A percentile compares a stretch with the other conserved stretches of the same genome.
These are phyloP conservation scores for Hypolimnas misippus DNA, from an alignment of 2,888 invertebrate genomes.

Conservation along the genomic window DNA sequence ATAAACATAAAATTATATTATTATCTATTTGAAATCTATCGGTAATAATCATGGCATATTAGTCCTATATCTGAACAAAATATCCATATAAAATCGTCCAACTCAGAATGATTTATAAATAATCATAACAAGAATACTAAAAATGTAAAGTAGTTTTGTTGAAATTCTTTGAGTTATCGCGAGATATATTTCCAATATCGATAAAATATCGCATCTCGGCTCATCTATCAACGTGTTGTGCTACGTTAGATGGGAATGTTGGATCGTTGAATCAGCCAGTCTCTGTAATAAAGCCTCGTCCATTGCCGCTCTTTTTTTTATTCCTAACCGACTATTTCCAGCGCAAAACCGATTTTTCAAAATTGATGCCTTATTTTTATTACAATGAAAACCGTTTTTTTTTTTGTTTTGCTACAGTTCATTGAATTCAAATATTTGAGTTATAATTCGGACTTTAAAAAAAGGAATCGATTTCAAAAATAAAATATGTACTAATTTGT, in stretches of 20 bases:
- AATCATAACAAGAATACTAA: background rate
- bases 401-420: background rate
- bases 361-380: conserved; percentile 5
- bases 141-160: background rate
- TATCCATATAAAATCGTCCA: no score
- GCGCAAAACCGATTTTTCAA: conserved; percentile 1
- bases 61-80: no score
- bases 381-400: background rate
- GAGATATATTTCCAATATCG: conserved; percentile 43
- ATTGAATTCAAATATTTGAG: background rate
- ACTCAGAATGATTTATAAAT: background rate
- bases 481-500: no score
- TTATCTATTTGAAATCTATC: no score
- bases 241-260: conserved; percentile 13
- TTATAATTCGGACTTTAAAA: no score
- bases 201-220: conserved; percentile 19
- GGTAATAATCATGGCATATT: no score
- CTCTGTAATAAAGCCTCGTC: conserved; percentile 37
- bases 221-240: conserved; percentile 24
- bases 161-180: background rate
- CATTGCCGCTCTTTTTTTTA: conserved; percentile 12
- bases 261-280: conserved; percentile 9
- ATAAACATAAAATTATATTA: no score
- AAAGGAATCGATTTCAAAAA: no score
- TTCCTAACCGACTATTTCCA: conserved; percentile 7